Base-by-base conservation (phyloP, 2,113 vertebrate species). In the Paratilapia polleni region DNA sequence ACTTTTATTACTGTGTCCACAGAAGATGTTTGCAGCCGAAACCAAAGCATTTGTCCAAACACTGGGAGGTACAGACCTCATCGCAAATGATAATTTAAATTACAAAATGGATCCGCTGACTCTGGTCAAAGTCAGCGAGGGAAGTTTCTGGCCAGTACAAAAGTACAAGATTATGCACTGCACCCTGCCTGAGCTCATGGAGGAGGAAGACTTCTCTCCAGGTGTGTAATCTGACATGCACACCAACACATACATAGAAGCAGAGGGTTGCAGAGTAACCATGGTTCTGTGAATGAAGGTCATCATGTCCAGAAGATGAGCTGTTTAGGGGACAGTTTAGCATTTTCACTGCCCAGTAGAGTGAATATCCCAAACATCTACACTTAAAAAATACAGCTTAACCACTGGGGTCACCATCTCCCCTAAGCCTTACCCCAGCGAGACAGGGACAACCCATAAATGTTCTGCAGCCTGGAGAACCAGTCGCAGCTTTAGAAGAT, bases 121-220 rank as follows among this genome's bases (percentile, higher is more conserved):
- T 56, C 80, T 75, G 58, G 80, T 82, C 41, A 61, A 62, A 74
- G 80, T 82, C 68, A 75, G 43, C 7, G 28, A 82, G 43, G 58
- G 68, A 54, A 24, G 2, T 3, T 62, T 82, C 49, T 82, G 70
- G 58, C 26, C 49, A 0, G 47, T 54, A 17, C 80, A 73, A 8
- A 82, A 82, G 43, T 82, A 82, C 68, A 52, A 19, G 52, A 36
- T 15, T 6, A 26, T 63, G 31, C 17, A 36, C 14, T 56, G 0
- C 0, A 75, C 28, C n/a, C 59, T 82, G 12, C 66, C 43, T 1
- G 14, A 68, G 22, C 64, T 68, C 22, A 26, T 1, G 0, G 22
- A 26, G 2, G 80, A 82, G 34, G 80, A 75, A 34, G 49, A 82
- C 8, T 75, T 82, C 59, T 62, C 20, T 28, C 58, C 80, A 63